Evolutionary conservation across 2,113 vertebrate genomes (phyloP).

Genomic region (Leptosomus discolor): DNA sequence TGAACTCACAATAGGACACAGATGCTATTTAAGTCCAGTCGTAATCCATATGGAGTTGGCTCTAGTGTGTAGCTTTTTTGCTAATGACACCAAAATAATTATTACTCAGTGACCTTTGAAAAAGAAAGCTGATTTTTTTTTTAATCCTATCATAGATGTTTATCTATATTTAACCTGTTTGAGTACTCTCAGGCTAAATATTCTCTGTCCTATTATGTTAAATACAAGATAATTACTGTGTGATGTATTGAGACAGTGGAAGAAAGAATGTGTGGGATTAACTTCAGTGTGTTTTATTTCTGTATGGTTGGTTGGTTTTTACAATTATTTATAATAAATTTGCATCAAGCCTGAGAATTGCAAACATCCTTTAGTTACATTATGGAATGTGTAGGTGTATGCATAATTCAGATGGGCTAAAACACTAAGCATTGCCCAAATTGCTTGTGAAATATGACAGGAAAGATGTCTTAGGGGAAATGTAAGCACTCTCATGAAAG

Average conservation of each 20-base stretch:
- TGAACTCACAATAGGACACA: not conserved
- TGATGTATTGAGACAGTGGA: constrained; percentile 38
- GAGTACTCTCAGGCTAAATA: constrained; percentile 19
- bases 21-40: not conserved
- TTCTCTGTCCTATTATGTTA: not conserved
- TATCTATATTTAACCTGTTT: constrained; percentile 8
- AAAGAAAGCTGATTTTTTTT: not conserved
- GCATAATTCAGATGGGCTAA: constrained; percentile 49
- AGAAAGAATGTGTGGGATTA: constrained; percentile 57
- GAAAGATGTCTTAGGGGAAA: constrained; percentile 30
- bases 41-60: not conserved
- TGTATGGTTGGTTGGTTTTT: constrained; percentile 5
- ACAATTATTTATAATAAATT: constrained; percentile 63
- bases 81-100: not conserved
- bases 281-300: constrained; percentile 40
- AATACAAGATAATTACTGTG: constrained; percentile 24
- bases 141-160: not conserved
- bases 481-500: not conserved
- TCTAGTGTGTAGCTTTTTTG: not conserved
- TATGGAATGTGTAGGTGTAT: constrained; percentile 48
- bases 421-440: constrained; percentile 40
- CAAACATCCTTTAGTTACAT: constrained; percentile 44
- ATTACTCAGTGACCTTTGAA: not conserved
- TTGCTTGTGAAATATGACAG: constrained; percentile 43
- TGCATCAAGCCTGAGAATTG: constrained; percentile 8